Conservation (phyloP, 2,113 vertebrate genomes). For the western clawed frog (Xenopus tropicalis) region UCB_Xtro_10.0 CM004449.2:11027001-11027500, state of each 20-base stretch:
- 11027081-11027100: too few relatives aligned
- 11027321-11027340: conserved; percentile 18
- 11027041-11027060: too few relatives aligned
- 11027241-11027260: conserved; percentile 20
- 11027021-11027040: too few relatives aligned
- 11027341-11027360: conserved; percentile 49
- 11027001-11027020: too few relatives aligned
- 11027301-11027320: conserved; percentile 26
- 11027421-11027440: conserved; percentile 39
- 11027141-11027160: too few relatives aligned
- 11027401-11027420: too few relatives aligned
- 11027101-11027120: too few relatives aligned
- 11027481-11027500: conserved; percentile 43
- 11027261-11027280: conserved; percentile 24
- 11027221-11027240: conserved; percentile 57
- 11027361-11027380: conserved; percentile 52
- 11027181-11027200: conserved; percentile 46
- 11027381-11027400: conserved; percentile 43
- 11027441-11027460: conserved; percentile 47
- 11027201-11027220: conserved; percentile 56
- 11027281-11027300: conserved; percentile 15
- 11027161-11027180: not conserved
- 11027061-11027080: too few relatives aligned
- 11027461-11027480: conserved; percentile 46
- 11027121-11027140: too few relatives aligned